A percentile compares a stretch with the other conserved stretches of the same genome.
phyloP scores from a whole-genome alignment of 1,140 invertebrate species.

The Meloidogyne floridensis region DNA sequence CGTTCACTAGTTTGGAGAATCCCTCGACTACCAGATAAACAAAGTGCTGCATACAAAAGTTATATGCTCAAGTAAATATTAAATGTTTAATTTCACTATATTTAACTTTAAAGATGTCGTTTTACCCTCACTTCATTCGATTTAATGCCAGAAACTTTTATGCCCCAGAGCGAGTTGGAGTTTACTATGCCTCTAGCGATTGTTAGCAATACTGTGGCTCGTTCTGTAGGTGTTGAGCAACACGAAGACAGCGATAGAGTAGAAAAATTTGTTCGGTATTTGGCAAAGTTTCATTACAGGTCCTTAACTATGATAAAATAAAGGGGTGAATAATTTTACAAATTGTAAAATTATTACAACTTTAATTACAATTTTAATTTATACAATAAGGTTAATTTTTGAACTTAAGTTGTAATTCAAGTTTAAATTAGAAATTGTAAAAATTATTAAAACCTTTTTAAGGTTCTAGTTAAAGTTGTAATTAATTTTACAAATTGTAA shows the following conservation, averaged over 20 bases:
- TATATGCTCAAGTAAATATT: constrained; percentile 58
- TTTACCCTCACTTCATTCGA: constrained; percentile 94
- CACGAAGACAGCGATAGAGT: constrained; percentile 84
- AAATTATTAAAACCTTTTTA: too few relatives aligned
- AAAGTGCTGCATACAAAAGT: constrained; percentile 63
- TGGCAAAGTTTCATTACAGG: constrained; percentile 91
- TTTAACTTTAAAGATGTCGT: constrained; percentile 72
- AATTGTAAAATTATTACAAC: too few relatives aligned
- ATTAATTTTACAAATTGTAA: too few relatives aligned
- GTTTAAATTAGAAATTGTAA: too few relatives aligned
- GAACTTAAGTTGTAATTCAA: too few relatives aligned
- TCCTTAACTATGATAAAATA: background rate
- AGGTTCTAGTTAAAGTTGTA: too few relatives aligned
- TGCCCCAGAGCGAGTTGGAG: constrained; percentile 85
- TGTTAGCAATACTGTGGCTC: constrained; percentile 90
- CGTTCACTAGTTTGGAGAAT: constrained; percentile 96
- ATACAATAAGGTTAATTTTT: background rate
- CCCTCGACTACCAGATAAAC: constrained; percentile 69
- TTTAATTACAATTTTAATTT: too few relatives aligned
- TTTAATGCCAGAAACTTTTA: constrained; percentile 88
- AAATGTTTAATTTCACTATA: background rate
- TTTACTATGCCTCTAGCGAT: constrained; percentile 98
- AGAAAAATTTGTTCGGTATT: constrained; percentile 95
- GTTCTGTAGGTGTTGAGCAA: constrained; percentile 84
- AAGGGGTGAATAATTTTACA: too few relatives aligned